Base-by-base conservation (phyloP, 2,797 vertebrate species). In the Megalops cyprinoides region DNA sequence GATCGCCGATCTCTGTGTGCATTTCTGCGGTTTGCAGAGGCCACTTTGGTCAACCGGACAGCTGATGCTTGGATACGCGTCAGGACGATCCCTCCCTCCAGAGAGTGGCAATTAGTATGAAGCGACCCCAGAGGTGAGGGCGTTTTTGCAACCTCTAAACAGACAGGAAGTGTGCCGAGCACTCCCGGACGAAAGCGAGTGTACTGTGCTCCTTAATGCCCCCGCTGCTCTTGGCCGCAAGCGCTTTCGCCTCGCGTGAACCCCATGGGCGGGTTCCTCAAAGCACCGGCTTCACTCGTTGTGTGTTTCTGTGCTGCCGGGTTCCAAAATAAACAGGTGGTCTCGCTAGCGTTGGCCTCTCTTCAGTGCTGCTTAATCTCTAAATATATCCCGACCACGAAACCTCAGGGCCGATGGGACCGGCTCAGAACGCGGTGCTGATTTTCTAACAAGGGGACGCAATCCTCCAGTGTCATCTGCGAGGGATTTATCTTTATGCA, bases 381-480 rank as follows among this genome's bases (percentile, higher is more conserved):
- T 82, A 82, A 88, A 87, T 82, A 85, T 87, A 83, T 79, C 84
- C 81, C 37, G 12, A 81, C 86, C 86, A 28, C 85, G 74, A 80
- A 62, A 58, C 37, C 60, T 60, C 60, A 76, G 82, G 87, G 87
- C 79, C 39, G 4, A 55, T 44, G 25, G 14, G 23, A 74, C 18
- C 44, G 48, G 39, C 67, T 81, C 49, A 79, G 60, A 84, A 7
- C 81, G 81, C 85, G 62, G 81, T 83, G 77, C 55, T 76, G 62
- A 18, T 56, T 0, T 53, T 74, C 80, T 18, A 79, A 82, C 44
- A 39, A 67, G 83, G 79, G 55, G 37, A 69, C 55, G 15, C 6
- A 18, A 46, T n/a, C 74, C 23, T 48, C 44, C 8, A 20, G 12
- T 74, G 44, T 42, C 44, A 25, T 74, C 44, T 46, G 44, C 1